These are phyloP conservation scores for Littorina saxatilis DNA, from an alignment of 1,140 invertebrate genomes.

Conservation along the genomic window DNA sequence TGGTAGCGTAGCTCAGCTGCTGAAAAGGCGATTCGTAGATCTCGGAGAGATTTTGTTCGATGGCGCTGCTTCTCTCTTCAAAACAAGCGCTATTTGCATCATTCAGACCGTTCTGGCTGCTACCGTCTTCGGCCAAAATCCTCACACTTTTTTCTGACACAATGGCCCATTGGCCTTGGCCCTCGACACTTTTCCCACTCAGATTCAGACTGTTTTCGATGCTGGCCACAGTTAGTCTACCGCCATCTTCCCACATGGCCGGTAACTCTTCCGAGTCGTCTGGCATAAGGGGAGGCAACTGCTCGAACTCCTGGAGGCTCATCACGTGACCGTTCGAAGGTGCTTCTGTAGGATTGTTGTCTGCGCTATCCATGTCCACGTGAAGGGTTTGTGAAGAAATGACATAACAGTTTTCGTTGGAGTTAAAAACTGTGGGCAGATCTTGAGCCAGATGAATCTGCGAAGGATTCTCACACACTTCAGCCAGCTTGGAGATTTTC, in stretches of 20 bases:
- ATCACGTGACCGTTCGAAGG: background rate
- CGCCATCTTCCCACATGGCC: slow-evolving; percentile 27
- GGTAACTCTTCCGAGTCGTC: slow-evolving; percentile 22
- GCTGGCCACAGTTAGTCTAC: background rate
- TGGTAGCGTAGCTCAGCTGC: background rate
- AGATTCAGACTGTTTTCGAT: too few species aligned
- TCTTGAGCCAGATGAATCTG: background rate
- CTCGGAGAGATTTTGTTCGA: slow-evolving; percentile 20
- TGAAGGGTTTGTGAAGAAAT: background rate
- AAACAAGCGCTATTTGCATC: background rate
- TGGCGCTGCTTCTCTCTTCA: background rate
- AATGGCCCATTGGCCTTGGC: background rate
- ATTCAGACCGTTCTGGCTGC: background rate
- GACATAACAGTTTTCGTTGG: too few species aligned
- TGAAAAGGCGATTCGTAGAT: slow-evolving; percentile 26
- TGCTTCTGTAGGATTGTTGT: background rate
- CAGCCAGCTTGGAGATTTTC: too few species aligned
- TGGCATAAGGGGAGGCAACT: slow-evolving; percentile 18
- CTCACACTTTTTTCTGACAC: background rate
- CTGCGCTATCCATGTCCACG: too few species aligned
- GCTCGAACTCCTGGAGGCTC: slow-evolving; percentile 3
- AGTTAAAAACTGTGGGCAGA: background rate
- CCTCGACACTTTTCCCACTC: background rate
- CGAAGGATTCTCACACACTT: background rate
- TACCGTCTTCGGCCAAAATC: background rate